Conservation (phyloP, 2,888 invertebrate genomes). For the Lasioglossum malachurum region DNA sequence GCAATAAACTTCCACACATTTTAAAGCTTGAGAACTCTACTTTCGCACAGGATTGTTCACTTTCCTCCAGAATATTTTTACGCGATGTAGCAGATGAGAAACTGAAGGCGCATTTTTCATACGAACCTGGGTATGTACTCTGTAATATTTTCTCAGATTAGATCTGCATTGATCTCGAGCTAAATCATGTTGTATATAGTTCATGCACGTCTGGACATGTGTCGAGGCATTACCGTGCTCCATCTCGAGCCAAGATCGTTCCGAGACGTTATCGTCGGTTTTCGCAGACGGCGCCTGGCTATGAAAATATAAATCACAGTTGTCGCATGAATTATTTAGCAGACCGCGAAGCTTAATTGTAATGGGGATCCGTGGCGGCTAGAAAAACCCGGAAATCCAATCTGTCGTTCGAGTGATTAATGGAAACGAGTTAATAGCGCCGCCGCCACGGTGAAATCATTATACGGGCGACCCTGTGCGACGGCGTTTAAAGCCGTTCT, state of each 20-base stretch:
- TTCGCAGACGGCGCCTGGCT: constrained; percentile 37
- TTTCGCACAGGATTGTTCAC: no score
- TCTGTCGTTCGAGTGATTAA: constrained; percentile 15
- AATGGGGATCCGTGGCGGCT: constrained; percentile 7
- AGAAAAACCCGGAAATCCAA: constrained; percentile 46
- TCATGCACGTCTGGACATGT: neutral
- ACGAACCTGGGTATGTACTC: no score
- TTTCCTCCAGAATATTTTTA: no score
- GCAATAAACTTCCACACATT: no score
- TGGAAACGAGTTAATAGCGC: constrained; percentile 13
- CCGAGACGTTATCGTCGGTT: neutral
- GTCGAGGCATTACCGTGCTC: neutral
- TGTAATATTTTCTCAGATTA: no score
- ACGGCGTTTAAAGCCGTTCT: constrained; percentile 1
- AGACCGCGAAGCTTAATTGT: constrained; percentile 21
- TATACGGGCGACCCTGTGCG: neutral
- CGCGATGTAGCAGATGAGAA: no score
- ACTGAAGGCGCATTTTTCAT: no score
- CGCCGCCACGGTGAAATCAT: neutral
- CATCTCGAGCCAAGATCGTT: neutral
- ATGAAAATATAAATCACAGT: constrained; percentile 28
- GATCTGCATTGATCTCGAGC: no score
- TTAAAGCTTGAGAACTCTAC: no score
- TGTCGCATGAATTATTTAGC: constrained; percentile 56
- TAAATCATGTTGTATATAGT: no score